Conservation (phyloP, 2,888 invertebrate species). For the Chorisops tibialis region DNA sequence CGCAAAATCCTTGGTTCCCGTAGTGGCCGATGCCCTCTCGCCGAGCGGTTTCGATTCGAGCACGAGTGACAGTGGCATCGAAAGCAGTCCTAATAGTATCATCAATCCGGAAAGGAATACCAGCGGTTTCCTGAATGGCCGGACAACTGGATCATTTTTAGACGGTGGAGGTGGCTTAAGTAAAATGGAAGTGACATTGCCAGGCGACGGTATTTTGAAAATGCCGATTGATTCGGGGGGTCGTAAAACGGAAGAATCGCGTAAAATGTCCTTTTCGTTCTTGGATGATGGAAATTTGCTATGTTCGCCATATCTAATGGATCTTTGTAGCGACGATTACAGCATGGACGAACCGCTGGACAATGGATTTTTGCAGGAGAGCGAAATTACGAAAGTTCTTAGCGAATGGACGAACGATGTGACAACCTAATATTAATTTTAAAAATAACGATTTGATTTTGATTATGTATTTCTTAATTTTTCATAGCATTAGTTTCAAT, state of each 20-base stretch:
- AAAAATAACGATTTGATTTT: no score
- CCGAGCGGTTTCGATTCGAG: not conserved
- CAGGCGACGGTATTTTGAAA: slow-evolving; percentile 26
- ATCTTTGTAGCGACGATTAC: slow-evolving; percentile 48
- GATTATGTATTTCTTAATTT: no score
- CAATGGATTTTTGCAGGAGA: slow-evolving; percentile 39
- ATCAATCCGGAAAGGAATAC: not conserved
- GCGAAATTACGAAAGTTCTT: slow-evolving; percentile 44
- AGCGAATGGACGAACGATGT: slow-evolving; percentile 39
- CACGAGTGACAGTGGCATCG: slow-evolving; percentile 46
- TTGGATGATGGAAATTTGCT: slow-evolving; percentile 41
- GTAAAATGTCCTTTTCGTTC: slow-evolving; percentile 26
- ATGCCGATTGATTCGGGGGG: not conserved
- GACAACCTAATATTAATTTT: slow-evolving; percentile 37
- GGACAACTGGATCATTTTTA: not conserved
- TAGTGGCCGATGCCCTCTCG: not conserved
- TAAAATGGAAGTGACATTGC: not conserved
- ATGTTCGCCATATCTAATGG: slow-evolving; percentile 43
- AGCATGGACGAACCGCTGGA: slow-evolving; percentile 39
- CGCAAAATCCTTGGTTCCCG: not conserved
- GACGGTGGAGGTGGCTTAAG: no score
- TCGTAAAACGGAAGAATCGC: not conserved
- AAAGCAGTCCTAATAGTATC: slow-evolving; percentile 38
- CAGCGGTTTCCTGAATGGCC: not conserved
- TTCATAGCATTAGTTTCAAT: no score